Conservation (phyloP, 2,797 vertebrate species). For the Pipistrellus nathusii region DNA sequence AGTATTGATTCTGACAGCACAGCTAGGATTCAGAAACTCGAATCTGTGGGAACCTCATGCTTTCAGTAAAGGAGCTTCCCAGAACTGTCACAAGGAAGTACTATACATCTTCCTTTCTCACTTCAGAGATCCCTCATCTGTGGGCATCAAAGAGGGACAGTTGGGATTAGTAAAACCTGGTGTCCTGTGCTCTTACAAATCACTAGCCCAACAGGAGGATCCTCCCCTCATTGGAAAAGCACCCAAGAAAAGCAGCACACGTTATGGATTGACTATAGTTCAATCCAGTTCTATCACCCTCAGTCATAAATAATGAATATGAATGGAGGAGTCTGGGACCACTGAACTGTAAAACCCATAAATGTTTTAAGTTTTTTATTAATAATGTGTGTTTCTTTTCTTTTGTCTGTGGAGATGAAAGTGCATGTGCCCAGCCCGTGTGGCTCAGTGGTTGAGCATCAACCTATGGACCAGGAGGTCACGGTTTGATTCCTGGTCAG, state of each 20-base stretch:
- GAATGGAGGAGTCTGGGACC: neutral
- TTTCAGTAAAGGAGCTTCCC: neutral
- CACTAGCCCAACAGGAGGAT: neutral
- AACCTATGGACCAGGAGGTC: too few species aligned
- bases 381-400: neutral
- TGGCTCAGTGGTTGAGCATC: too few species aligned
- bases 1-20: constrained; percentile 11
- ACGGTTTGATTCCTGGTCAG: too few species aligned
- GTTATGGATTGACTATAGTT: neutral
- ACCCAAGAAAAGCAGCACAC: neutral
- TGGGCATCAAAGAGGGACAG: neutral
- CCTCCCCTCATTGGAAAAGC: neutral
- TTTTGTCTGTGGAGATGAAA: neutral
- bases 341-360: constrained; percentile 34
- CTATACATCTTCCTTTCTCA: neutral
- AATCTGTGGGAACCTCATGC: neutral
- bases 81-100: neutral
- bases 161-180: neutral
- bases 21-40: neutral
- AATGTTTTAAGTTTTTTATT: constrained; percentile 3
- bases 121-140: neutral
- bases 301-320: constrained; percentile 11
- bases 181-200: neutral
- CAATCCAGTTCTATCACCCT: neutral
- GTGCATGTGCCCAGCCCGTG: neutral